Percentiles rank a stretch among this genome's conserved stretches.
Evolutionary conservation across 23 tunicate species (phyloP).

Genomic region (Corella eumyota): DNA sequence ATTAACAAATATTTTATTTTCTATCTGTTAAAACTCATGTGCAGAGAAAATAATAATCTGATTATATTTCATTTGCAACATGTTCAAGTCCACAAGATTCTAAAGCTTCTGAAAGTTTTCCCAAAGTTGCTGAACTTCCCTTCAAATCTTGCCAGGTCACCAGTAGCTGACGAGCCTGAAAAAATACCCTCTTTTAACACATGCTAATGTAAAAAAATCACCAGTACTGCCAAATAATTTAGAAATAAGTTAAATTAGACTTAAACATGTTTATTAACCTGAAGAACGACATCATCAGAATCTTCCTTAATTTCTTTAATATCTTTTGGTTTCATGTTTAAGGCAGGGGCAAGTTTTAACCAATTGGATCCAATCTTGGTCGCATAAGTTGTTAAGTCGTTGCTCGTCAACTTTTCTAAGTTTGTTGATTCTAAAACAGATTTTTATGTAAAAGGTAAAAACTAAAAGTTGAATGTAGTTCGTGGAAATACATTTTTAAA

Average conservation of each 20-base stretch:
- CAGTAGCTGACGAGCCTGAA: constrained; percentile 53
- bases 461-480: background rate
- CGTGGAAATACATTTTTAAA: too few species aligned
- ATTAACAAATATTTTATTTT: too few species aligned
- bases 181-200: too few species aligned
- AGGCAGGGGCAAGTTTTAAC: constrained; percentile 37
- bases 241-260: too few species aligned
- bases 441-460: background rate
- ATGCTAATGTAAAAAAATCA: background rate
- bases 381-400: constrained; percentile 33
- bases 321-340: constrained; percentile 32
- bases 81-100: too few species aligned
- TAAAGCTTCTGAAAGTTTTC: too few species aligned
- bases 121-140: constrained; percentile 6
- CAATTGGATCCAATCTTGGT: constrained; percentile 29
- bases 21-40: too few species aligned
- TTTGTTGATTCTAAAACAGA: background rate
- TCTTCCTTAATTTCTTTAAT: constrained; percentile 48
- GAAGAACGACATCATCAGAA: constrained; percentile 48
- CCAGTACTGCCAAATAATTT: too few species aligned
- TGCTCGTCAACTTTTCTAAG: constrained; percentile 19
- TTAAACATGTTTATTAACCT: constrained; percentile 8
- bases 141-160: constrained; percentile 59
- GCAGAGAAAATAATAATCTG: too few species aligned
- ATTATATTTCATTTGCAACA: too few species aligned